Percentiles rank a stretch among this genome's conserved stretches.
phyloP scores from a whole-genome alignment of 2,797 vertebrate genomes.

The Spinus olivaceus region DNA sequence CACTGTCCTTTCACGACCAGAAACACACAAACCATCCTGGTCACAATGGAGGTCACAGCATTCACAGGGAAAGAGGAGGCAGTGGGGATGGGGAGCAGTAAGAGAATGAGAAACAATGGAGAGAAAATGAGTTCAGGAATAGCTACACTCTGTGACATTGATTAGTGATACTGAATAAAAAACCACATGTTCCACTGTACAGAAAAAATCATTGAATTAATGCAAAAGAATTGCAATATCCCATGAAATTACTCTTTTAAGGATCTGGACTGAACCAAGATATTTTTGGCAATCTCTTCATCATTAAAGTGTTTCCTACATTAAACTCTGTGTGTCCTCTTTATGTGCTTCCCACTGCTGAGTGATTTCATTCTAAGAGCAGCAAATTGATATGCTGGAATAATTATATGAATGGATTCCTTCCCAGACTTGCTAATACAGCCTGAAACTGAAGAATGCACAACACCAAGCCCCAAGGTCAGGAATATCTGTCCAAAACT shows the following conservation, averaged over 20 bases:
- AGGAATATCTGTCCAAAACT: neutral
- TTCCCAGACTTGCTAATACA: neutral
- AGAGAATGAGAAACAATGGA: neutral
- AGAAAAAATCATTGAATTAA: neutral
- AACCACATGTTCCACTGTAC: neutral
- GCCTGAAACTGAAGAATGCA: neutral
- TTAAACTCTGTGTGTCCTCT: neutral
- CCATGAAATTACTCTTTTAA: neutral
- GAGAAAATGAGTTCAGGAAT: neutral
- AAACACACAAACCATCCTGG: neutral
- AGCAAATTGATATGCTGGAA: neutral
- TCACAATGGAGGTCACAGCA: neutral
- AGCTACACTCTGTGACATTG: neutral
- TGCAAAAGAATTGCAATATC: neutral
- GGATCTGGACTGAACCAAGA: neutral
- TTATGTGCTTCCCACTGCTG: neutral
- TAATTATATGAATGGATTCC: neutral
- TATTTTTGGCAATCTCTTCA: neutral
- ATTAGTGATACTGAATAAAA: neutral
- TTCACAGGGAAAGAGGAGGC: neutral
- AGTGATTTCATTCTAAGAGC: neutral
- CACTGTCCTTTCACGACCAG: neutral
- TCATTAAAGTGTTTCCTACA: neutral
- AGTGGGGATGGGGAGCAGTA: neutral
- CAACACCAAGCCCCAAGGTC: neutral